Base-by-base conservation (phyloP, 2,888 invertebrate genomes). In the Gymnoscelis rufifasciata region DNA sequence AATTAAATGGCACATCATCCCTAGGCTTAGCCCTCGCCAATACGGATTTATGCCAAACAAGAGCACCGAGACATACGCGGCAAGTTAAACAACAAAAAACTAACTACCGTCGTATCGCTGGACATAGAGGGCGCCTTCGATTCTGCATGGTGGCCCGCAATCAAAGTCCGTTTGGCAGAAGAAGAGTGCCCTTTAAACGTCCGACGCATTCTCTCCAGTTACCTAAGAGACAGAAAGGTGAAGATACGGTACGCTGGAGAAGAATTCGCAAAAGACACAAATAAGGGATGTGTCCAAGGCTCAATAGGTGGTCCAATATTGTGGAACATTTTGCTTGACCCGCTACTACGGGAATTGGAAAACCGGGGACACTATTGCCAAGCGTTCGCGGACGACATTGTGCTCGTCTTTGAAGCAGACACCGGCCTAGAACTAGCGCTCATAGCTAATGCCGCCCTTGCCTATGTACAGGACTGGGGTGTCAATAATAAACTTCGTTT, bases 271-370 rank as follows among this genome's bases (percentile, higher is more conserved):
- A 40, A 26, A 14, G 1, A 5, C 2, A 40, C 30, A 0, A 31
- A 12, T 0, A 40, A 40, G 10, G 40, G 40, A 7, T 38, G 38
- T 19, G 40, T 40, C 0, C 39, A 39, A 5, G 39, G 39, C 4
- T 29, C 39, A 0, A 39, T 39, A 6, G 31, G 40, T 3, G 40
- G 40, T 1, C 40, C 40, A 7, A 35, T 53, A 0, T 15, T 55
- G 0, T 56, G 56, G 57, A 60, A 56, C 30, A 23, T 60, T 0
- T 30, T 57, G 0, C 37, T 58, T 6, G 55, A 57, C 28, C 49
- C 53, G 1, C 45, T 52, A 6, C 28, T 39, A 0, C 6, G 23
- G 7, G 23, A 23, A 6, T 28, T 48, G 5, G 35, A 39, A 6
- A 8, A 14, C 8, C 27, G 13, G 0, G 35, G 33, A 0, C 14